Evolutionary conservation across 2,113 vertebrate species (phyloP).

Genomic region (Notechis scutatus): DNA sequence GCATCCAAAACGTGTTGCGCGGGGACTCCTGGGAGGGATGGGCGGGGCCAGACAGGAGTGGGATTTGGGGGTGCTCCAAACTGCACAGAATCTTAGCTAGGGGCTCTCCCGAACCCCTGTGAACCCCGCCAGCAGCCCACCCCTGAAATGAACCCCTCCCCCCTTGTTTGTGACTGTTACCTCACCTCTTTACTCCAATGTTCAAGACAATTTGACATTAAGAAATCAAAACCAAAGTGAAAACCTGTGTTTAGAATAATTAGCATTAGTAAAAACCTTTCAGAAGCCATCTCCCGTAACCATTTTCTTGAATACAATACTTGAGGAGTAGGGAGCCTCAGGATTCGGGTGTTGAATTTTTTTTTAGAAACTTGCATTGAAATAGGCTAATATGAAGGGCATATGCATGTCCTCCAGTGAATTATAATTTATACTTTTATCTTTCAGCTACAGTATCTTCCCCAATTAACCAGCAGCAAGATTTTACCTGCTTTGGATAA

Average conservation of each 20-base stretch:
- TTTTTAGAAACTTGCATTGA: background rate
- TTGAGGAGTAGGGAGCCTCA: background rate
- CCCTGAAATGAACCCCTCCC: background rate
- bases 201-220: background rate
- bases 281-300: background rate
- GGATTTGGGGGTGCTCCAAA: too few relatives aligned
- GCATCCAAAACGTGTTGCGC: too few relatives aligned
- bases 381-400: background rate
- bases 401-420: rapidly evolving
- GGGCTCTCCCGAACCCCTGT: too few relatives aligned
- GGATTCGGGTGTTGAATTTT: background rate
- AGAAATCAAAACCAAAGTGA: background rate
- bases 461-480: conserved; percentile 83
- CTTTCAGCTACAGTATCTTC: conserved; percentile 76
- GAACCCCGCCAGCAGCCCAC: too few relatives aligned
- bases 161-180: background rate
- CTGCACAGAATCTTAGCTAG: too few relatives aligned
- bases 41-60: too few relatives aligned
- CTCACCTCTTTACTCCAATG: background rate
- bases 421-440: rapidly evolving
- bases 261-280: background rate
- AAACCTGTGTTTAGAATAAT: background rate
- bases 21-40: too few relatives aligned
- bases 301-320: background rate
- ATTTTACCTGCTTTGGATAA: conserved; percentile 84